Base-by-base conservation (phyloP, 1,140 invertebrate species). In the Lepidurus packardi region DNA sequence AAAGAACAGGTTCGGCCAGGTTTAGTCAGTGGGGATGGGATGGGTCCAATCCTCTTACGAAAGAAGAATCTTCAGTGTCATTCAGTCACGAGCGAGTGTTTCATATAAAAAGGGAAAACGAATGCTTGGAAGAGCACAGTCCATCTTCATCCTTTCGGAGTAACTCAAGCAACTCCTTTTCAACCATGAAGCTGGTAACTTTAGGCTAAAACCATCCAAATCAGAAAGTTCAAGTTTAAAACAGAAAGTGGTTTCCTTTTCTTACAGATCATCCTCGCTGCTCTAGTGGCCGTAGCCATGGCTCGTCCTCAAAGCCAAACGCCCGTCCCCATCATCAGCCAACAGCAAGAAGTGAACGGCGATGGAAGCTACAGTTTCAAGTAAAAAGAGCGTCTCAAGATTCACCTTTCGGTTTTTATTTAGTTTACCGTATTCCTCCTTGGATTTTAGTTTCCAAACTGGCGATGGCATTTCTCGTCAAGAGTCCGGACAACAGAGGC, bases 291-390 rank as follows among this genome's bases (percentile, higher is more conserved):
- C 42, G 77, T 77, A 21, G 77, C 77, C 0, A 10, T 16, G 41
- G 77, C 77, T 25, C 47, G 47, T 45, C 77, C 77, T 34, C 77
- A 77, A 53, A 25, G 43, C 25, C 65, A 44, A 9, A 73, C 42
- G 25, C 77, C 77, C 4, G 45, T 77, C 9, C 24, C 77, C 1
- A 79, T 79, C 44, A 44, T 79, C 42, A 79, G 43, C 42, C 73
- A 79, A 9, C 44, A 78, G 11, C 76, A 73, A 45, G 75, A 79
- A 79, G 74, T 79, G 21, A 77, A 77, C 21, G 74, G 65, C 16
- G 78, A 79, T 65, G 78, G 78, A 34, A 79, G 43, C 45, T 79
- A 79, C 44, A 34, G 24, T 42, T 77, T 77, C 42, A 74, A 44
- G 53, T 75, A 79, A 75, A 34, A 79, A 10, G 16, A 13, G 9